phyloP scores from a whole-genome alignment of 2,797 vertebrate species.

The Muscicapa striata region DNA sequence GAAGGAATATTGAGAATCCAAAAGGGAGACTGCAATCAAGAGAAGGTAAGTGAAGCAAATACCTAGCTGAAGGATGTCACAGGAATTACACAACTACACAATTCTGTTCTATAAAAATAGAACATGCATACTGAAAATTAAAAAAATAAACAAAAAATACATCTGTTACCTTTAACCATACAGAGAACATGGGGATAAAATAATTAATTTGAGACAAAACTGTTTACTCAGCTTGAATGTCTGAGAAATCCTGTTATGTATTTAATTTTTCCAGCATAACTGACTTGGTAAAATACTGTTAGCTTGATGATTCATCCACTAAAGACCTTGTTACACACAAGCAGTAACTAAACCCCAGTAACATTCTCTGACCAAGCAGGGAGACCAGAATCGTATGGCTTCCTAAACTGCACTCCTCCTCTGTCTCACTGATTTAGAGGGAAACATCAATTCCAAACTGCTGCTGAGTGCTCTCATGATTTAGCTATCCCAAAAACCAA shows the following conservation, averaged over 20 bases:
- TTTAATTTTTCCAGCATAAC: not conserved
- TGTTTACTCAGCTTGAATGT: not conserved
- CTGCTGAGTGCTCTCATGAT: not conserved
- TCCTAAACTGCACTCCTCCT: not conserved
- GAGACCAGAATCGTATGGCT: not conserved
- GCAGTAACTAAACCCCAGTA: not conserved
- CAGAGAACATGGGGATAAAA: not conserved
- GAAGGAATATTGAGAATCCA: constrained; percentile 89
- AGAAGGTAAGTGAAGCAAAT: not conserved
- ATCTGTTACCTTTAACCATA: not conserved
- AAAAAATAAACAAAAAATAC: not conserved
- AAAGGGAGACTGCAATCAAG: constrained; percentile 89
- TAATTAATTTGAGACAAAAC: not conserved
- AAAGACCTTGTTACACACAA: not conserved
- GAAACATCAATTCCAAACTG: not conserved
- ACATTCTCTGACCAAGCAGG: fast-evolving
- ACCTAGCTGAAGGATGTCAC: not conserved
- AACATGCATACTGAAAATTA: not conserved
- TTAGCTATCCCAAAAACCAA: not conserved
- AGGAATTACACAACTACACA: not conserved
- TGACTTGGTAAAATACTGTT: not conserved
- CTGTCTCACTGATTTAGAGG: not conserved
- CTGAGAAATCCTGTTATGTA: not conserved
- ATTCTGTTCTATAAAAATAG: not conserved
- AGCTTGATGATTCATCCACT: not conserved